Conservation (phyloP, 2,888 invertebrate species). For the Copidosoma aretas region DNA sequence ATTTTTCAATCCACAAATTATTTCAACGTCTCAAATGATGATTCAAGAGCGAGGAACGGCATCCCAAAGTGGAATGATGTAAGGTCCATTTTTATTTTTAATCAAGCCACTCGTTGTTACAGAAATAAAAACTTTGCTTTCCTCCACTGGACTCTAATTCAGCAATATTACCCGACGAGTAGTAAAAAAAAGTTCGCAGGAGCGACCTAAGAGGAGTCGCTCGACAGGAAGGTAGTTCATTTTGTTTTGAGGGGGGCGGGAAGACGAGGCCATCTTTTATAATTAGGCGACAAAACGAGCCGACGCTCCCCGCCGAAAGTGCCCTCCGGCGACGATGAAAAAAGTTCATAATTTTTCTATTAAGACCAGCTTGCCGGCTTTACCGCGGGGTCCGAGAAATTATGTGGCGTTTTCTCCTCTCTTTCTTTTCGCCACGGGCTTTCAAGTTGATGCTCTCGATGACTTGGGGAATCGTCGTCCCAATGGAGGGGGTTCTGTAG, state of each 20-base stretch:
- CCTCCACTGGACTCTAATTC: not conserved
- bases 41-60: not conserved
- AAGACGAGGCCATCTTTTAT: slow-evolving; percentile 43
- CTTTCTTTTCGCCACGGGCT: no score
- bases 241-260: not conserved
- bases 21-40: no score
- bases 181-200: not conserved
- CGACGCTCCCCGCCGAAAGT: slow-evolving; percentile 47
- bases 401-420: not conserved
- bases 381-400: slow-evolving; percentile 39
- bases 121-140: slow-evolving; percentile 15
- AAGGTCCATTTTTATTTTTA: slow-evolving; percentile 14
- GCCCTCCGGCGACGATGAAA: slow-evolving; percentile 54
- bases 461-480: no score
- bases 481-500: no score
- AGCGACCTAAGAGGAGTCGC: not conserved
- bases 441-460: no score
- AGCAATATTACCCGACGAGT: not conserved
- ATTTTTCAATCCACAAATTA: no score
- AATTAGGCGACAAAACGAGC: slow-evolving; percentile 47
- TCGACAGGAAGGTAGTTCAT: not conserved
- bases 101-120: slow-evolving; percentile 21
- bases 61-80: not conserved
- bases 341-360: slow-evolving; percentile 62
- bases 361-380: slow-evolving; percentile 48